Percentiles rank a stretch among this genome's conserved stretches.
phyloP scores from a whole-genome alignment of 2,888 invertebrate genomes.

The Atethmia centrago region DNA sequence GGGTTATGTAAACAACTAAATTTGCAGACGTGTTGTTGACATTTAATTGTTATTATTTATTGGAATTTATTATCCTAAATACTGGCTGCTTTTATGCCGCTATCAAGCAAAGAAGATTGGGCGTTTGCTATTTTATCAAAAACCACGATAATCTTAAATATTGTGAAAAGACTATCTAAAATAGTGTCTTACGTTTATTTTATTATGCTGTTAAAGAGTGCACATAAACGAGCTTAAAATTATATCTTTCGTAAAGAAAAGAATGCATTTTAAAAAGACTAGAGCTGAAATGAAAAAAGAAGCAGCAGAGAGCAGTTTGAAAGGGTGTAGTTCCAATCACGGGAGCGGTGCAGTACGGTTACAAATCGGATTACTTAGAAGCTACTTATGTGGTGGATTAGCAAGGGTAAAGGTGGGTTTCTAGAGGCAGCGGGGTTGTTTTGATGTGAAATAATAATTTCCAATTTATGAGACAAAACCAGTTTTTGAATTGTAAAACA shows the following conservation, averaged over 20 bases:
- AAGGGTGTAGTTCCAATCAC: conserved; percentile 64
- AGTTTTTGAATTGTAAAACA: not conserved
- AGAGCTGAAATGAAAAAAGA: conserved; percentile 4
- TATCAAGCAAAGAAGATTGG: not conserved
- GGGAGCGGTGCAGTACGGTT: conserved; percentile 56
- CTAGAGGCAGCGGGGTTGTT: not conserved
- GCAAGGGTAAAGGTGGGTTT: conserved; percentile 46
- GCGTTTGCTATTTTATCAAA: not conserved
- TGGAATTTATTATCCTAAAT: not conserved
- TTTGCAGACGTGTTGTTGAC: not conserved
- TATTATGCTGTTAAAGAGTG: not conserved
- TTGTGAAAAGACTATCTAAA: not conserved
- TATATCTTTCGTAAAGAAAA: conserved; percentile 1
- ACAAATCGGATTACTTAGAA: conserved; percentile 72
- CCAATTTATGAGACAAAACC: no score
- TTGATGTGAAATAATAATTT: not conserved
- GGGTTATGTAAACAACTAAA: not conserved
- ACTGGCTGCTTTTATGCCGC: not conserved
- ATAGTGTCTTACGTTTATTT: not conserved
- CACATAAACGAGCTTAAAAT: not conserved
- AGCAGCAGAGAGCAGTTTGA: conserved; percentile 52
- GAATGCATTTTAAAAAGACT: conserved; percentile 8
- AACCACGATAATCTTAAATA: not conserved
- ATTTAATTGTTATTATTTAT: not conserved
- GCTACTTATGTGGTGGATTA: conserved; percentile 70